Base-by-base conservation (phyloP, 2,888 invertebrate genomes). In the Brachyopa scutellaris region DNA sequence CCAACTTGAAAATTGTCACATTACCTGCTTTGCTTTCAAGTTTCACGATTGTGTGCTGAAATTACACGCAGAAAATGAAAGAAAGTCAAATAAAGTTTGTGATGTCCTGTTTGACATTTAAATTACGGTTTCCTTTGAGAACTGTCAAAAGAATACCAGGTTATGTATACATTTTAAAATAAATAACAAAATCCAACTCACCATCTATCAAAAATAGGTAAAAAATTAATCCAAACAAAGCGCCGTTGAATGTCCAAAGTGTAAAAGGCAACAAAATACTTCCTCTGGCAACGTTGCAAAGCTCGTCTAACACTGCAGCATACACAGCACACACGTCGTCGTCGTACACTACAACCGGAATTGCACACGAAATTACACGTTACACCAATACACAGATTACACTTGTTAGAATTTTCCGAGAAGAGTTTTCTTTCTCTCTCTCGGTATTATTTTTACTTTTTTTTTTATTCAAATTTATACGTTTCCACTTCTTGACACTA, bases 391-490 rank as follows among this genome's bases (percentile, higher is more conserved):
- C 74, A 74, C 51, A 26, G 66, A 66, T 66, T 74, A 42, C 82
- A 82, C 82, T 82, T 82, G 82, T 77, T 82, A 66, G 64, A 77
- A 70, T 70, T 72, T 82, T 40, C 76, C 53, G 29, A 69, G 61
- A 31, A 73, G 64, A 64, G 29, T 72, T 72, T 62, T 42, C 66
- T 38, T 36, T 26, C 45, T 57, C 19, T 3, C 45, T 47, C 33
- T 62, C 45, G 47, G 38, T 23, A 3, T 21, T 38, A 15, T 19
- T 15, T 9, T 36, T 29, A n/a, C n/a, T 40, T 66, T 19, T 36
- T 59, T 57, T 51, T 29, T 62, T 66, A 70, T 59, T 38, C 19
- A 59, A 66, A 76, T 76, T 70, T 82, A 74, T 76, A 62, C 74
- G 80, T 64, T 74, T 74, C 26, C 62, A 62, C 55, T 72, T 55